Evolutionary conservation across 2,113 vertebrate genomes (phyloP), one percentile per base, ranked within the genome.

Genomic region (Martes martes): DNA sequence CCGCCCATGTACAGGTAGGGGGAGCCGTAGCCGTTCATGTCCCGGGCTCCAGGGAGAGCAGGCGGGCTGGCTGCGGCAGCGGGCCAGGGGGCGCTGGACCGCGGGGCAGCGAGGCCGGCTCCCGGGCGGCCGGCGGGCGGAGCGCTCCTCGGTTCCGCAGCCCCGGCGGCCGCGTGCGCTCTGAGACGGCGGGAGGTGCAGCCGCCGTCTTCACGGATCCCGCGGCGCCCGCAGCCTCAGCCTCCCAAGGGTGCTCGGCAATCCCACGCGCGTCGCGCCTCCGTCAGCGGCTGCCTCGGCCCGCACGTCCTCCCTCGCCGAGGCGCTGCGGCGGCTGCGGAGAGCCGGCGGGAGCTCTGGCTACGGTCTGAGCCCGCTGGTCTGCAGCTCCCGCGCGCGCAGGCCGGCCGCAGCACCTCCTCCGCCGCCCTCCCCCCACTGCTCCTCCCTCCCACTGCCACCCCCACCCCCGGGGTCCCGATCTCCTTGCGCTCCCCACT

Each of bases 1-100:
- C 99, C 99, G 98, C 99, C 99, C 99, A 99, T 99, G 98, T 99
- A 99, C 93, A 99, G 98, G 99, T 99, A 99, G 10, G 99, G 99
- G 42, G 99, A 99, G 83, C 99, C 99, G 99, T 99, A 99, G 96
- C 99, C 99, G 97, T 99, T 99, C 99, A 99, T 99, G 93, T 97
- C 98, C 93, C 45, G 63, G 82, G 78, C 87, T 86, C 94, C 95
- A 39, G 65, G 88, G 36, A 86, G 83, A 50, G 93, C 36, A 11
- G 96, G 52, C 65, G 4, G 71, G 69, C 55, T 16, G 50, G 89
- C 45, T 16, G 86, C 28, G 14, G n/a, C 39, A 21, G 73, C 50
- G 19, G 92, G 21, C 47, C 92, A 31, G 63, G 47, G 78, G 79
- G 47, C 33, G 31, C 82, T 26, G 89, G 76, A 42, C 59, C 1